Evolutionary conservation across 1,140 invertebrate species (phyloP).

Genomic region (Hylyphantes graminicola): DNA sequence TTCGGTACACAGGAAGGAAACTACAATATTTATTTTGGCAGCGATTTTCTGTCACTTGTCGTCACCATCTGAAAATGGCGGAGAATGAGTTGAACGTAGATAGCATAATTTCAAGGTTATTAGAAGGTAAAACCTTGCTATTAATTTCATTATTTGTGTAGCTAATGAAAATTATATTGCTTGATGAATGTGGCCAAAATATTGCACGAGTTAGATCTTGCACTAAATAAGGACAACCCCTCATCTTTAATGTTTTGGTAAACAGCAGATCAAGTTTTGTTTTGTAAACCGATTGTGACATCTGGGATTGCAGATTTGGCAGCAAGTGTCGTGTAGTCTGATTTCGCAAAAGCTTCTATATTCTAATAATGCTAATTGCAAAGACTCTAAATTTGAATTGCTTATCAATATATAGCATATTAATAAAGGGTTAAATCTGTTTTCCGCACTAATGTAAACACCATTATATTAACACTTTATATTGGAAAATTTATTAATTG

Average conservation of each 20-base stretch:
- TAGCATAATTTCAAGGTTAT: slow-evolving; percentile 63
- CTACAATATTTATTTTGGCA: slow-evolving; percentile 37
- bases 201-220: too few relatives aligned
- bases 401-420: too few relatives aligned
- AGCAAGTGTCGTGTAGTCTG: background rate
- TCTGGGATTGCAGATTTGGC: background rate
- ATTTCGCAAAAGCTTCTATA: too few relatives aligned
- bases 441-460: too few relatives aligned
- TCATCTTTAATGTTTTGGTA: slow-evolving; percentile 13
- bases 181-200: too few relatives aligned
- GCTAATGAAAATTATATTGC: too few relatives aligned
- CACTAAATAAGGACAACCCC: too few relatives aligned
- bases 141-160: background rate
- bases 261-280: slow-evolving; percentile 27
- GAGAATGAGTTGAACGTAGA: slow-evolving; percentile 64
- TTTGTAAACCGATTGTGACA: background rate
- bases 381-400: too few relatives aligned
- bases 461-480: too few relatives aligned
- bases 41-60: slow-evolving; percentile 44
- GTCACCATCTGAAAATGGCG: slow-evolving; percentile 61
- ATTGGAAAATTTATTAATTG: too few relatives aligned
- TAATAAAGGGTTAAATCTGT: too few relatives aligned
- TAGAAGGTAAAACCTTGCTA: slow-evolving; percentile 62
- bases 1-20: slow-evolving; percentile 3
- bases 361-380: too few relatives aligned